Percentiles rank a stretch among this genome's conserved stretches.
Evolutionary conservation across 2,797 vertebrate genomes (phyloP).

Genomic region (Craterocephalus amniculus): DNA sequence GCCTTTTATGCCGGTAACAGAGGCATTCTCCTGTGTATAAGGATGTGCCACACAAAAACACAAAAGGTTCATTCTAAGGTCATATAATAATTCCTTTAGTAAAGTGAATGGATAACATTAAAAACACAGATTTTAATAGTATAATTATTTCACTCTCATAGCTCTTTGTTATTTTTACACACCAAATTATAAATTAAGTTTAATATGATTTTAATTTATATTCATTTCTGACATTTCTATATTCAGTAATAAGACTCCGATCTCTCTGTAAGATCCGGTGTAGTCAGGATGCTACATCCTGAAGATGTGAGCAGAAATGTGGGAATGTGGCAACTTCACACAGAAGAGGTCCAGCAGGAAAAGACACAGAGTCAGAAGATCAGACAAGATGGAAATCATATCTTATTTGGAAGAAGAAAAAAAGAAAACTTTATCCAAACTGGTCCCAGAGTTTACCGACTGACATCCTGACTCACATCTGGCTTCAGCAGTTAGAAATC

Average conservation of each 20-base stretch:
- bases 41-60: no score
- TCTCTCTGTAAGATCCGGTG: not conserved
- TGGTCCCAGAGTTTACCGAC: not conserved
- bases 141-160: no score
- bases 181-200: no score
- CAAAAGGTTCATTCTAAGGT: no score
- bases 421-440: conserved; percentile 6
- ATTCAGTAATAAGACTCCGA: not conserved
- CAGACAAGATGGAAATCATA: not conserved
- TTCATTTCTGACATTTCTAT: no score
- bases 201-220: no score
- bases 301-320: not conserved
- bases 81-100: no score
- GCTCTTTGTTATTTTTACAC: no score
- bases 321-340: not conserved
- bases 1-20: no score
- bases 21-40: no score
- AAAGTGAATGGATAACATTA: no score
- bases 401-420: not conserved
- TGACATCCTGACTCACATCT: not conserved
- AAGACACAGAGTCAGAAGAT: not conserved
- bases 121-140: no score
- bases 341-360: conserved; percentile 6
- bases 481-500: not conserved
- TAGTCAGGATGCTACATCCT: not conserved